These are phyloP conservation scores for Rhagonycha lutea DNA, from an alignment of 2,888 invertebrate species.

Conservation along the genomic window DNA sequence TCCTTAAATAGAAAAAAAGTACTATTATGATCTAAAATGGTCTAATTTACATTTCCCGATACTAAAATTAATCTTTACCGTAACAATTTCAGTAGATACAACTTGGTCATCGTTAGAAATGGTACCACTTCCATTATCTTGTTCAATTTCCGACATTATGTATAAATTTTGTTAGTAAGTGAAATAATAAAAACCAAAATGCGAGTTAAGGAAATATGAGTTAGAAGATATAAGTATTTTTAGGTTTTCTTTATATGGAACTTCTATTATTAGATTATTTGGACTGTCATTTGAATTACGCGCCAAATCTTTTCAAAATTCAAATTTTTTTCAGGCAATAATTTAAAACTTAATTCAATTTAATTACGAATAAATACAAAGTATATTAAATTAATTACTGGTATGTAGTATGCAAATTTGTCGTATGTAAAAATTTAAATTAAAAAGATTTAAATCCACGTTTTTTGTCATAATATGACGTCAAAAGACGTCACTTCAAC, in stretches of 20 bases:
- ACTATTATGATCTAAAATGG: not conserved
- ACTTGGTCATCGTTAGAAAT: not conserved
- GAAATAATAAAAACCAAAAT: not conserved
- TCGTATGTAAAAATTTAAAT: not conserved
- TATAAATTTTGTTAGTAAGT: not conserved
- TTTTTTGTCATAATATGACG: not conserved
- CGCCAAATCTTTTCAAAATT: constrained; percentile 31
- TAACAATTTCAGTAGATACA: not conserved
- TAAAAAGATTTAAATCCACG: not conserved
- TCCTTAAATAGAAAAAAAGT: not conserved
- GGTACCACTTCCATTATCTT: not conserved
- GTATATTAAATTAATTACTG: not conserved
- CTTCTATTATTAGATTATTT: constrained; percentile 43
- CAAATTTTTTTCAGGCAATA: not conserved
- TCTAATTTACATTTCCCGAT: not conserved
- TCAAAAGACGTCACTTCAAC: not conserved
- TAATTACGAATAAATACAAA: not conserved
- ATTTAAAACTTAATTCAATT: not conserved
- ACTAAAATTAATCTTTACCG: not conserved
- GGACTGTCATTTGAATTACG: constrained; percentile 37
- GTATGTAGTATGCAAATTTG: not conserved
- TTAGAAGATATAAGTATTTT: constrained; percentile 35
- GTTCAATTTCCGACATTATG: constrained; percentile 2
- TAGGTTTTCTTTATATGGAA: constrained; percentile 30
- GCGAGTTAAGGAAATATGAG: not conserved